Base-by-base conservation (phyloP, 2,888 invertebrate species). In the Tachina lurida region DNA sequence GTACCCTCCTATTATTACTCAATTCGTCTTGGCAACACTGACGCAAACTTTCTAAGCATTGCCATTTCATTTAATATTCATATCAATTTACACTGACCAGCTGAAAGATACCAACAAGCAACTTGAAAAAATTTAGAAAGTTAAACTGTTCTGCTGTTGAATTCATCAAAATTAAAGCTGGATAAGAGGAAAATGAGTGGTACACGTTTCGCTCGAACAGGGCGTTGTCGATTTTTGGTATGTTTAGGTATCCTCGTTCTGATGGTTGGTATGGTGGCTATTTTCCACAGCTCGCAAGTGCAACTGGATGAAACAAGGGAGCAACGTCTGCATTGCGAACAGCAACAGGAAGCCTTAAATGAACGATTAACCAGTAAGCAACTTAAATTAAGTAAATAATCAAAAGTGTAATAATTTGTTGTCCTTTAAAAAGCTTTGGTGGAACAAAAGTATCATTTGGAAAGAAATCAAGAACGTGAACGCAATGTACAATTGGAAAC, bases 341-440 rank as follows among this genome's bases (percentile, higher is more conserved):
- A 94, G 87, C 94, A 94, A 87, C 94, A 95, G 87, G 95, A 95
- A 87, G 94, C 94, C 67, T 90, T 95, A 60, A 94, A 94, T 60
- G 93, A 94, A 67, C 94, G 95, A 88, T 89, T 95, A 84, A 94
- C 95, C 93, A 94, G 95, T 95, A 93, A 90, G 87, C 85, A 41
- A 60, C 12, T 12, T 0, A 41, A 9, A 7, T 52, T 17, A 41
- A 54, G 49, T 9, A 0, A 31, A 22, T 1, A 15, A 5, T 62
- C 15, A 17, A 10, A 31, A 31, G 31, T 31, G 7, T 19, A 31
- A 47, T 45, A 62, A 39, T 13, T 39, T 17, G 49, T 19, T 52
- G 7, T n/a, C 45, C 15, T 9, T 39, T 56, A 52, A 91, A 54
- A 88, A 95, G 95, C 94, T 62, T 93, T 95, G 71, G 93, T 94